Conservation (phyloP, 2,888 invertebrate species). For the Argyresthia albistria region DNA sequence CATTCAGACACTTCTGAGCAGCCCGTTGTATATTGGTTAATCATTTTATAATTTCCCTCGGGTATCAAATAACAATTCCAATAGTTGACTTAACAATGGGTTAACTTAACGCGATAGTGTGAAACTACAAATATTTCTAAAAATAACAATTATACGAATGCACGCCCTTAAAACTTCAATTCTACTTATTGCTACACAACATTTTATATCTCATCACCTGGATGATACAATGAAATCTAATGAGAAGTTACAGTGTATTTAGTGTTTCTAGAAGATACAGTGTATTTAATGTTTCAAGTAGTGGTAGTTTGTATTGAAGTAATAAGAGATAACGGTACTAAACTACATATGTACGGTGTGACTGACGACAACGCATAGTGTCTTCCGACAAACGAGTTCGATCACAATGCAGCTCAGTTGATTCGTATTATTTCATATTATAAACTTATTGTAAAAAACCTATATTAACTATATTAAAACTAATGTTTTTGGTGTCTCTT, state of each 20-base stretch:
- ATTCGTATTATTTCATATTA: slow-evolving; percentile 41
- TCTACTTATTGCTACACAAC: slow-evolving; percentile 31
- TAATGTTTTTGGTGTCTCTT: slow-evolving; percentile 15
- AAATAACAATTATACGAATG: not conserved
- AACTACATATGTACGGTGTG: too few species aligned
- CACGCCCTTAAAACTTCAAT: slow-evolving; percentile 16
- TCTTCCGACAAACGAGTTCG: slow-evolving; percentile 32
- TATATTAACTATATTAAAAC: slow-evolving; percentile 31
- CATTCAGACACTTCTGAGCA: too few species aligned
- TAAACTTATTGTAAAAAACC: slow-evolving; percentile 64
- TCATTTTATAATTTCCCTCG: too few species aligned
- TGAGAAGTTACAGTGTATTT: not conserved
- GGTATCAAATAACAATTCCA: too few species aligned
- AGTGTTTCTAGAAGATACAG: not conserved
- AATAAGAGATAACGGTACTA: too few species aligned
- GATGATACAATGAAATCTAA: slow-evolving; percentile 14
- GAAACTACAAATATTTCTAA: too few species aligned
- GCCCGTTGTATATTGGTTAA: too few species aligned
- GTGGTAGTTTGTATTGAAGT: too few species aligned
- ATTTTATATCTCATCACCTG: slow-evolving; percentile 20
- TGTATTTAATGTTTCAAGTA: too few species aligned
- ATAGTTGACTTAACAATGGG: too few species aligned
- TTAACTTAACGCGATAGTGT: too few species aligned
- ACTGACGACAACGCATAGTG: too few species aligned
- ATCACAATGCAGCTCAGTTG: slow-evolving; percentile 72